phyloP scores from a whole-genome alignment of 2,113 vertebrate species.

The Pelodiscus sinensis region DNA sequence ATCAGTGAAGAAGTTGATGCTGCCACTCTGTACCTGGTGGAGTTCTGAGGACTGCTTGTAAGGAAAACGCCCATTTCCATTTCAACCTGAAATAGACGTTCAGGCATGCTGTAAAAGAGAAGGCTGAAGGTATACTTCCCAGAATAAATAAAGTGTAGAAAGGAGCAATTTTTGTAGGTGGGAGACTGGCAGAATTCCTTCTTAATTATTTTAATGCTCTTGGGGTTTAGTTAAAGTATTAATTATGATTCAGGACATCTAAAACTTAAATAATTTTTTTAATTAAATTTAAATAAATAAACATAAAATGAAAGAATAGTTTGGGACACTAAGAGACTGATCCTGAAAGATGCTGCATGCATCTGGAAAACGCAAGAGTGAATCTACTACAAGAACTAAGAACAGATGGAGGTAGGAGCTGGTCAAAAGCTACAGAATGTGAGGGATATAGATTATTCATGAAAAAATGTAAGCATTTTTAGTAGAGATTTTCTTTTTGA shows the following conservation, averaged over 20 bases:
- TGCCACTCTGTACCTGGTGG: background rate
- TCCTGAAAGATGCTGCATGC: background rate
- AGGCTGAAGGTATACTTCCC: background rate
- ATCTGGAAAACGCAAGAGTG: background rate
- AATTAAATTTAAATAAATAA: background rate
- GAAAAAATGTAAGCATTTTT: background rate
- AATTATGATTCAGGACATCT: background rate
- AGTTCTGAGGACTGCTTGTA: background rate
- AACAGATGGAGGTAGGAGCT: background rate
- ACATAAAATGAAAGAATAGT: background rate
- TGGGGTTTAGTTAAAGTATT: background rate
- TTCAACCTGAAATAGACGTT: background rate
- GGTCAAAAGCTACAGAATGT: background rate
- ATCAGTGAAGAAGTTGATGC: background rate
- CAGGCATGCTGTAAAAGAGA: background rate
- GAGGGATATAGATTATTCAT: background rate
- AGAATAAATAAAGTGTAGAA: background rate
- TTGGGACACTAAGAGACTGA: background rate
- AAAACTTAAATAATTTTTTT: background rate
- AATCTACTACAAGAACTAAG: background rate
- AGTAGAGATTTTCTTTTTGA: background rate
- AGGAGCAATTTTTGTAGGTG: background rate
- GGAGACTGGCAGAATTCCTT: background rate
- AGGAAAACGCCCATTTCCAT: background rate
- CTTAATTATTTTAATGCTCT: background rate